A percentile compares a stretch with the other conserved stretches of the same genome.
phyloP scores from a whole-genome alignment of 2,888 invertebrate species.

The Pyrochroa serraticornis region DNA sequence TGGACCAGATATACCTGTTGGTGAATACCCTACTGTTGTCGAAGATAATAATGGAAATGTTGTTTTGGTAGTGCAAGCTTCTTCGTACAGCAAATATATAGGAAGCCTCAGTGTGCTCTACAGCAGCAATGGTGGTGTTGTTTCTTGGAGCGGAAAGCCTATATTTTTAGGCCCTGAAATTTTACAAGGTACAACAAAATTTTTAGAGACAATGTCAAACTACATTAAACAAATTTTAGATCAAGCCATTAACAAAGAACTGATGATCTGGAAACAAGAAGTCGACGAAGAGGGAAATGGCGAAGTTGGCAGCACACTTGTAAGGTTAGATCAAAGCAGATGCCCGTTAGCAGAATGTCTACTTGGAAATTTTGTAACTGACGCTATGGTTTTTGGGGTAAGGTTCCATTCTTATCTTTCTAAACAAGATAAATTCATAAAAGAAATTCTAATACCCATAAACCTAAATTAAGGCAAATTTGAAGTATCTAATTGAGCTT shows the following conservation, averaged over 20 bases:
- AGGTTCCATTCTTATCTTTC: no score
- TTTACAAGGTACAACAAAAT: constrained; percentile 69
- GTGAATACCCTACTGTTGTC: constrained; percentile 74
- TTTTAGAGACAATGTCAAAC: not conserved
- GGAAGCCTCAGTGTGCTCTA: constrained; percentile 77
- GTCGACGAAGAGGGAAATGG: constrained; percentile 32
- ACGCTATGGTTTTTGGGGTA: constrained; percentile 71
- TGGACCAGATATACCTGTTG: constrained; percentile 63
- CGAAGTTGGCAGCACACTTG: constrained; percentile 37
- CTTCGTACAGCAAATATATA: constrained; percentile 75
- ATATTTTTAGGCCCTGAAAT: constrained; percentile 68
- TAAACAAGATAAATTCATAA: no score
- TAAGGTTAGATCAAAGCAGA: constrained; percentile 58
- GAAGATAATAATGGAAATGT: constrained; percentile 62
- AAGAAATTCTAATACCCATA: no score
- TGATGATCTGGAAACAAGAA: constrained; percentile 32
- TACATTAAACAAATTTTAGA: constrained; percentile 12
- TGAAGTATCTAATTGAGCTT: no score
- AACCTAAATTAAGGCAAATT: no score
- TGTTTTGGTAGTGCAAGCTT: constrained; percentile 75
- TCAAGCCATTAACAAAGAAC: constrained; percentile 31
- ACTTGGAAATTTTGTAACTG: constrained; percentile 73
- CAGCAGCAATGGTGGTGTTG: constrained; percentile 68
- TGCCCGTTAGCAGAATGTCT: constrained; percentile 74
- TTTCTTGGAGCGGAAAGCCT: constrained; percentile 70